Evolutionary conservation across 2,113 vertebrate genomes (phyloP).

Genomic region (Pomatorhinus ruficollis): DNA sequence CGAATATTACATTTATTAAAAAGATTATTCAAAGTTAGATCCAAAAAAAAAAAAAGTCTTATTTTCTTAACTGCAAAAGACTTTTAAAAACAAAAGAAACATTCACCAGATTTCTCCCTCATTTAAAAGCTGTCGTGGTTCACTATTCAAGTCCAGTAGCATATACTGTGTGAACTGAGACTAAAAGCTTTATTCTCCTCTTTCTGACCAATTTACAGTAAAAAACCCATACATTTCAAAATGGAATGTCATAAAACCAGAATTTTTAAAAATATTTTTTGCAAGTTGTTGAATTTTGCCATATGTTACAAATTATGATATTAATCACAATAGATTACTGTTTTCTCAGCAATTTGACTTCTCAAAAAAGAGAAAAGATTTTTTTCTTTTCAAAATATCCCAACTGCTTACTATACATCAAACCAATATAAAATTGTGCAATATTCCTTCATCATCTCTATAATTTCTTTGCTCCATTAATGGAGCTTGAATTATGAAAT

Average conservation of each 20-base stretch:
- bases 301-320: background rate
- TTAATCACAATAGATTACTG: background rate
- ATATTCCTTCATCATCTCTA: background rate
- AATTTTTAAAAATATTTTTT: background rate
- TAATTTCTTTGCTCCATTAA: background rate
- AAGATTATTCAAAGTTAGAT: background rate
- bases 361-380: background rate
- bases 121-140: fast-evolving
- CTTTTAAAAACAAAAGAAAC: background rate
- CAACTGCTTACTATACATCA: background rate
- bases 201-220: background rate
- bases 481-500: background rate
- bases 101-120: background rate
- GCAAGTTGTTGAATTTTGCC: background rate
- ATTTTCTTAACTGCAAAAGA: background rate
- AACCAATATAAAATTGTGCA: background rate
- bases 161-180: background rate
- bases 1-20: background rate
- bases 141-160: background rate
- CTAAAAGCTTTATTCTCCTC: background rate
- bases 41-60: background rate
- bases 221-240: background rate
- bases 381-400: background rate
- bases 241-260: background rate
- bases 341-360: background rate